Base-by-base conservation (phyloP, 2,888 invertebrate species). In the Melitaea athalia region DNA sequence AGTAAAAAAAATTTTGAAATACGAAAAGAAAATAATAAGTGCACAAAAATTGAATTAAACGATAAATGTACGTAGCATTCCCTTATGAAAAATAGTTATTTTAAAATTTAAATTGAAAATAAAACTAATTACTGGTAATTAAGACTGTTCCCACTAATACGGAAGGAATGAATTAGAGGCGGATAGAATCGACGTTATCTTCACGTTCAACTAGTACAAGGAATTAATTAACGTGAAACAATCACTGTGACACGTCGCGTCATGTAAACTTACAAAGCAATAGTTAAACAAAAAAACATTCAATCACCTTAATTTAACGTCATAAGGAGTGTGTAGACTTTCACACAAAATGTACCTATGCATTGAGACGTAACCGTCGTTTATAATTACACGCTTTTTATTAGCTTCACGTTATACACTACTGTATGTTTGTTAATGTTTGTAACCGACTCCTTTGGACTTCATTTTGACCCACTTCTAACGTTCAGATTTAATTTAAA, bases 331-430 rank as follows among this genome's bases (percentile, higher is more conserved):
- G 61, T 55, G 50, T 33, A 47, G 52, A 68, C 72, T 72, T 69
- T 72, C 72, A 69, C 72, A 65, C 45, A 59, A 69, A 33, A 69
- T 65, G 69, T 57, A n/a, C n/a, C n/a, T n/a, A 42, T 57, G n/a
- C 15, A 57, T 57, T 65, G 64, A 49, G 59, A 65, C 64, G 64
- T 65, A 52, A 67, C 50, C 24, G 50, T 59, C 71, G 14, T 63
- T 57, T 49, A 47, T 62, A n/a, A 63, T 71, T 71, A 49, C 59
- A 53, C 49, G 64, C 33, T 24, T 7, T 65, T 43, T 11, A 33
- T 60, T 45, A 63, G 10, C 12, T 47, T 33, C 3, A 33, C 6
- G 6, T 33, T 33, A 5, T n/a, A n/a, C n/a, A n/a, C n/a, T n/a
- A n/a, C n/a, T n/a, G n/a, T n/a, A n/a, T n/a, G n/a, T n/a, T n/a